Conservation (phyloP, 53 echinoderm and acorn worm species). For the Mesocentrotus franciscanus region DNA sequence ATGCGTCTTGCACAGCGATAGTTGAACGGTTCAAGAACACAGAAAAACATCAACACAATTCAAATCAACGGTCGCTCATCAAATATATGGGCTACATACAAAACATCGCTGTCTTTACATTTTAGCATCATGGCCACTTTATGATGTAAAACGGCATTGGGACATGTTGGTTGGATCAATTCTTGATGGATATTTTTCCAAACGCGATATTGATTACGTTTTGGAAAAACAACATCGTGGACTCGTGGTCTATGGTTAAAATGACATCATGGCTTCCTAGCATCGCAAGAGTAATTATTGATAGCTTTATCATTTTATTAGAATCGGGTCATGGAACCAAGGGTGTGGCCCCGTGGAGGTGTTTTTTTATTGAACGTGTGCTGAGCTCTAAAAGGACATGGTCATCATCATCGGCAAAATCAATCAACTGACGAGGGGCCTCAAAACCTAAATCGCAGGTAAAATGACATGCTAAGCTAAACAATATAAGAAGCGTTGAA, state of each 20-base stretch:
- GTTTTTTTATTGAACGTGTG: background rate
- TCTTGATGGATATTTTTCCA: background rate
- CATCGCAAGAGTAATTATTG: background rate
- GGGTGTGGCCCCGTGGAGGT: background rate
- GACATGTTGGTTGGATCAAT: constrained; percentile 7
- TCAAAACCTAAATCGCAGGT: background rate
- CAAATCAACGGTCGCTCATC: background rate
- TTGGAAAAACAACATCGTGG: background rate
- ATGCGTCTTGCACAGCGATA: background rate
- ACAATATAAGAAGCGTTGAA: no score
- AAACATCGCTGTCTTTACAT: background rate
- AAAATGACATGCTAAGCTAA: no score
- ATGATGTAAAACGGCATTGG: background rate
- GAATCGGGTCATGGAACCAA: background rate
- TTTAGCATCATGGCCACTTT: background rate
- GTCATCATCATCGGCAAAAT: background rate
- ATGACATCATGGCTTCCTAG: background rate
- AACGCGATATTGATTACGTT: background rate
- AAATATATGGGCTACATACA: background rate
- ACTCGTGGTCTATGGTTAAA: background rate
- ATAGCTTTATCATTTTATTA: background rate
- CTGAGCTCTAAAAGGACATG: background rate
- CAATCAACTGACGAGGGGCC: background rate
- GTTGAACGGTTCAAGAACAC: background rate
- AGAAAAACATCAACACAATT: background rate